Evolutionary conservation across 2,113 vertebrate genomes (phyloP), one percentile per base, ranked within the genome.

Genomic region (Colius striatus): DNA sequence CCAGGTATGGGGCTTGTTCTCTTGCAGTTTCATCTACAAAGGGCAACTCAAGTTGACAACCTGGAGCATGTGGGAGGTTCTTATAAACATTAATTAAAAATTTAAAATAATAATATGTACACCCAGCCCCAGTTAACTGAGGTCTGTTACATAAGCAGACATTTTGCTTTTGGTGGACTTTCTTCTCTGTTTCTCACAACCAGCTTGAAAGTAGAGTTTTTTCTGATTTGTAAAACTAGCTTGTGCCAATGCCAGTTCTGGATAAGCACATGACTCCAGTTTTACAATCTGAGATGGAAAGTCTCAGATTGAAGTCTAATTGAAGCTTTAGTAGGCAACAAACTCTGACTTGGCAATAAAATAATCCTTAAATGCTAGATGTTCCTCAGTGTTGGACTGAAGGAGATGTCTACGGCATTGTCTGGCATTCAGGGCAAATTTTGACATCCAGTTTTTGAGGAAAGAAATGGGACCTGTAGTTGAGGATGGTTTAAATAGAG

Each of bases 51-150:
- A 81, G 21, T 65, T 41, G 38, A 62, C 17, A 32, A 34, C 45
- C 19, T 2, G 14, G n/a, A 75, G 36, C 23, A 38, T 62, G 34
- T 71, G 48, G n/a, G 55, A 94, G 11, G 60, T 77, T 92, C 43
- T 66, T 84, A 36, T 13, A 84, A 91, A 75, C 19, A 30, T 78
- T 65, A 87, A 91, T 91, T 93, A 94, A 83, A 72, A 80, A 51
- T 81, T 91, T 95, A 92, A 88, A 81, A 19, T 63, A 96, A 91
- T 73, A 68, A 66, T 48, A 63, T 51, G 30, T 58, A 60, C 15
- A 6, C 67, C 63, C 48, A 94, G 58, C 54, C 43, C 54, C 75
- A 70, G 81, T 70, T 76, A 78, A 68, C 71, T 73, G 78, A 73
- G 54, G 70, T 45, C 66, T 20, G 23, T 94, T 85, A 86, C 34